Evolutionary conservation across 2,888 invertebrate species (phyloP).

Genomic region (Caenorhabditis imperialis): DNA sequence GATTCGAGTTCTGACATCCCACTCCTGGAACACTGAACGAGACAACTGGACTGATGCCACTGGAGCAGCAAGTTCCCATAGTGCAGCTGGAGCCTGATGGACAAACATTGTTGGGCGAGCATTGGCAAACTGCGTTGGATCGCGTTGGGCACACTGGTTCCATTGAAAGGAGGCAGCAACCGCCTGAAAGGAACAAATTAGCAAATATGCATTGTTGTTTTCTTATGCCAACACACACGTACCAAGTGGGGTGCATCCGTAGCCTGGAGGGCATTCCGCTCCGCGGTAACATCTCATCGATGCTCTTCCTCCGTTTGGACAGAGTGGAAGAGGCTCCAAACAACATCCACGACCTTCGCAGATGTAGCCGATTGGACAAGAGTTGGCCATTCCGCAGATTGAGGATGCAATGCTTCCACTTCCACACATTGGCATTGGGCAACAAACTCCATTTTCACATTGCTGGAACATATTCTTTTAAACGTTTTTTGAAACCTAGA

Average conservation of each 20-base stretch:
- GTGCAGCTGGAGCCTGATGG: constrained; percentile 72
- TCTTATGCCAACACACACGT: background rate
- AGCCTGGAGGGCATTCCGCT: constrained; percentile 75
- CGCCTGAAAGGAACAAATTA: constrained; percentile 56
- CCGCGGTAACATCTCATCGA: constrained; percentile 71
- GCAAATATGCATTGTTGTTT: background rate
- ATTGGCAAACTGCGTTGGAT: constrained; percentile 76
- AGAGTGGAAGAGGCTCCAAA: constrained; percentile 74
- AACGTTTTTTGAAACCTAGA: background rate
- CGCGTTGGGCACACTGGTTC: constrained; percentile 69
- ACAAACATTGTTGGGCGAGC: constrained; percentile 74
- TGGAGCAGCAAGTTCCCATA: constrained; percentile 75
- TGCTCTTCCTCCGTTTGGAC: constrained; percentile 75
- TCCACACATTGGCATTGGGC: constrained; percentile 72
- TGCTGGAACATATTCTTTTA: constrained; percentile 48
- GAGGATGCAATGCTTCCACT: constrained; percentile 68
- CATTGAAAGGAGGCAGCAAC: constrained; percentile 74
- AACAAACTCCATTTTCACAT: constrained; percentile 75
- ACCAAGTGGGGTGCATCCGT: constrained; percentile 71
- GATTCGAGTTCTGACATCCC: constrained; percentile 65
- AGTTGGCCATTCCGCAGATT: constrained; percentile 73
- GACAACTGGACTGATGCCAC: constrained; percentile 44
- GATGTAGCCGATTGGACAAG: constrained; percentile 73
- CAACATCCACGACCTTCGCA: constrained; percentile 77
- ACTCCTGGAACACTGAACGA: constrained; percentile 69